Percentiles rank a stretch among this genome's conserved stretches.
Conservation (phyloP, 2,888 invertebrate genomes). For the Erynnis tages region DNA sequence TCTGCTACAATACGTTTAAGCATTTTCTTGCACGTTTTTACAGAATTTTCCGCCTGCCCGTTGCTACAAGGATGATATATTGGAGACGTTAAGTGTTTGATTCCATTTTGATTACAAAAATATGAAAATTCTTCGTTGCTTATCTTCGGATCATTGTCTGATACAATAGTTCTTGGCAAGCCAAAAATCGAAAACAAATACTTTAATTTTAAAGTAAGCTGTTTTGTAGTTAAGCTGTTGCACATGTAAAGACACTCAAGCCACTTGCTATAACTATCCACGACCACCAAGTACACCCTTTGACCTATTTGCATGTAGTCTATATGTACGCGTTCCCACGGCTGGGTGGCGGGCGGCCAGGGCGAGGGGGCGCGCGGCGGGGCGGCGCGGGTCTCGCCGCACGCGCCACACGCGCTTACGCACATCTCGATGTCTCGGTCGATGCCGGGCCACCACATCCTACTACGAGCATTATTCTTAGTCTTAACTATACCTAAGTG, state of each 20-base stretch:
- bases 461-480: constrained; percentile 27
- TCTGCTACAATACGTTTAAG: constrained; percentile 1
- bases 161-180: constrained; percentile 31
- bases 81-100: constrained; percentile 31
- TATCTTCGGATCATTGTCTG: constrained; percentile 32
- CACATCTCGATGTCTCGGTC: constrained; percentile 16
- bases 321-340: constrained; percentile 28
- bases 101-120: constrained; percentile 11
- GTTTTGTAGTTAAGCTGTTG: constrained; percentile 13
- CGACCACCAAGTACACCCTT: constrained; percentile 24
- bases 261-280: constrained; percentile 27
- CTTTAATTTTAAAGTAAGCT: constrained; percentile 23
- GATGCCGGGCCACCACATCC: constrained; percentile 29
- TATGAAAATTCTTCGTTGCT: neutral
- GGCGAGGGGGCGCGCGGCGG: constrained; percentile 21
- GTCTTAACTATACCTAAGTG: constrained; percentile 32
- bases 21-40: constrained; percentile 20
- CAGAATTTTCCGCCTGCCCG: constrained; percentile 20
- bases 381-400: constrained; percentile 19
- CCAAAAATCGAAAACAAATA: constrained; percentile 25
- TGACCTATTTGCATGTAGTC: constrained; percentile 28
- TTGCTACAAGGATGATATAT: constrained; percentile 38
- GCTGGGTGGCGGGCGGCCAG: constrained; percentile 28
- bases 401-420: constrained; percentile 20
- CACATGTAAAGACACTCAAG: constrained; percentile 26